A percentile compares a stretch with the other conserved stretches of the same genome.
Evolutionary conservation across 2,797 vertebrate species (phyloP).

Genomic region (Carapus acus): DNA sequence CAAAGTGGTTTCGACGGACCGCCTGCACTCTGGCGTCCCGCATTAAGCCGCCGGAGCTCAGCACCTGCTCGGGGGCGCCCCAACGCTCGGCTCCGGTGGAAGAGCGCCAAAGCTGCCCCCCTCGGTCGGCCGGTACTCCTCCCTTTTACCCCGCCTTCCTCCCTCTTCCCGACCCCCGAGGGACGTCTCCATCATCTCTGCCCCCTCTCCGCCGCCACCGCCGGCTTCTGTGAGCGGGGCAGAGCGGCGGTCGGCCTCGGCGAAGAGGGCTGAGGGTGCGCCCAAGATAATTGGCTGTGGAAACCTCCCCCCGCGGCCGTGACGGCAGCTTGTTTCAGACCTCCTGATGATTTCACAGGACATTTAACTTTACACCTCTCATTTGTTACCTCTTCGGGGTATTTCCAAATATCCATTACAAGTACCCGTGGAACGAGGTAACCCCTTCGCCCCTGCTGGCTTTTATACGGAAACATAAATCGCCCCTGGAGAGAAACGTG

Average conservation of each 20-base stretch:
- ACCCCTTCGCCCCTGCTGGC: slow-evolving; percentile 73
- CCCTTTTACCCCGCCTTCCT: slow-evolving; percentile 30
- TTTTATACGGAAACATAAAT: slow-evolving; percentile 71
- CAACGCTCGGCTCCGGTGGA: slow-evolving; percentile 39
- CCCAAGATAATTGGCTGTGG: slow-evolving; percentile 61
- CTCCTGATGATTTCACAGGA: slow-evolving; percentile 78
- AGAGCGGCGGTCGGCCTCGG: slow-evolving; percentile 50
- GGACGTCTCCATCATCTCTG: slow-evolving; percentile 39
- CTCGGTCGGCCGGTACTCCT: no score
- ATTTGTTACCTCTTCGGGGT: slow-evolving; percentile 75
- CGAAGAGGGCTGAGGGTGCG: slow-evolving; percentile 23
- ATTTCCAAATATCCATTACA: slow-evolving; percentile 75
- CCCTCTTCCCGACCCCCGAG: slow-evolving; percentile 26
- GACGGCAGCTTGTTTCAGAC: slow-evolving; percentile 68
- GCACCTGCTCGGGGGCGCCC: slow-evolving; percentile 53
- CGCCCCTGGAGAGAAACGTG: slow-evolving; percentile 53
- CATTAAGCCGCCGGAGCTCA: slow-evolving; percentile 59
- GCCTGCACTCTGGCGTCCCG: slow-evolving; percentile 56
- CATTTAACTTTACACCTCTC: slow-evolving; percentile 78
- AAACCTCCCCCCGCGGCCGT: slow-evolving; percentile 59
- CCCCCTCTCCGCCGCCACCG: slow-evolving; percentile 30
- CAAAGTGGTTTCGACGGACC: slow-evolving; percentile 71
- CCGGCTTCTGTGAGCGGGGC: slow-evolving; percentile 52
- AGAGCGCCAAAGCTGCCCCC: slow-evolving; percentile 34
- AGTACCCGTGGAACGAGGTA: slow-evolving; percentile 60